Evolutionary conservation across 1,140 invertebrate species (phyloP), one percentile per base, ranked within the genome.

Genomic region (Sitophilus oryzae): DNA sequence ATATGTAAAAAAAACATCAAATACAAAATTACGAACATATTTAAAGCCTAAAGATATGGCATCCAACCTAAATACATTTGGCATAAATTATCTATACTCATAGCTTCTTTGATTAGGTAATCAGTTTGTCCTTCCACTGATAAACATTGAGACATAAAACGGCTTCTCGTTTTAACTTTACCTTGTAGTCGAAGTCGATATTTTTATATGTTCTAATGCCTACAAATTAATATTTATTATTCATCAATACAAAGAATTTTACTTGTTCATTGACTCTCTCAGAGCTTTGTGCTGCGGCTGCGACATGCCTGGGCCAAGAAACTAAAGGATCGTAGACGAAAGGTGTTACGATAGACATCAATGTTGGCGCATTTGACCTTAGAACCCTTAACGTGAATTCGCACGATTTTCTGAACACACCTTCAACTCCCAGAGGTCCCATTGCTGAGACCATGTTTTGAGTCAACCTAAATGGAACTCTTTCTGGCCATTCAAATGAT

Each of bases 51-150:
- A 15, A 94, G 72, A 67, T 84, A 93, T 6, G 91, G 76, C 37
- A 88, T 88, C 96, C 96, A 99, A 8, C 96, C 96, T 55, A 91
- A 81, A 68, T 93, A 99, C 96, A 99, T 98, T 73, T 89, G 86
- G 63, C 90, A 90, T 1, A 98, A 76, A 74, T 96, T 96, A 58
- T 88, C 82, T 45, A 90, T 72, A 70, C 83, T 86, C 1, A 88
- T 96, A 1, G 96, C 93, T 76, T 98, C 93, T 21, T 85, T 78
- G 41, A 98, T 95, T 2, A 98, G 75, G 67, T 88, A 83, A 70
- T 93, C 86, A 0, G 91, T 89, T 76, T 97, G 93, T 5, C 94
- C 94, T 74, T 96, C 91, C 0, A 93, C 86, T n/a, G 93, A 96
- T 44, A 77, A 71, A 25, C 74, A 81, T 59, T 79, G 76, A 2